phyloP scores from a whole-genome alignment of 2,113 vertebrate genomes.

The Struthio camelus region DNA sequence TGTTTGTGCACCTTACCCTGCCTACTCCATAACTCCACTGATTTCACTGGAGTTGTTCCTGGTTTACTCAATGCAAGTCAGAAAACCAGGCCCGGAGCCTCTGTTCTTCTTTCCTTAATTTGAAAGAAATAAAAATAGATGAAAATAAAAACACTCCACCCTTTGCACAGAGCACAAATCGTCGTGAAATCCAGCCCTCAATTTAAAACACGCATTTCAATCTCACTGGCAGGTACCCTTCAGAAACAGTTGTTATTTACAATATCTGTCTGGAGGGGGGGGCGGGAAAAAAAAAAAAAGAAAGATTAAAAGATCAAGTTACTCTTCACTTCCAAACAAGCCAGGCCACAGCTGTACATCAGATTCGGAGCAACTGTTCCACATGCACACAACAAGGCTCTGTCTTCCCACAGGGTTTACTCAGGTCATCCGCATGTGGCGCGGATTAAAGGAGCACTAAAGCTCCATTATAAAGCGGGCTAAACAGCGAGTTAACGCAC shows the following conservation, averaged over 20 bases:
- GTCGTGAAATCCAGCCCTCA: background rate
- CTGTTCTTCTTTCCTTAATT: background rate
- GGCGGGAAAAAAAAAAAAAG: background rate
- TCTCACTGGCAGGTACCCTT: conserved; percentile 54
- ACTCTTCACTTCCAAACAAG: conserved; percentile 78
- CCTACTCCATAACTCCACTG: background rate
- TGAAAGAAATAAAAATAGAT: background rate
- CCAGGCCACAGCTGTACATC: conserved; percentile 86
- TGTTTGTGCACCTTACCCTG: background rate
- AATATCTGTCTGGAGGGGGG: conserved; percentile 31
- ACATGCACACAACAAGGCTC: conserved; percentile 82
- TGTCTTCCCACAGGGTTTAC: conserved; percentile 81
- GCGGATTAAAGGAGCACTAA: conserved; percentile 74
- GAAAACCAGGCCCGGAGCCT: background rate
- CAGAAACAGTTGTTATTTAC: conserved; percentile 76
- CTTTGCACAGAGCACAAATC: background rate
- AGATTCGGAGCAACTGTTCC: conserved; percentile 87
- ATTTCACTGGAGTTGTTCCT: background rate
- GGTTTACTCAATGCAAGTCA: background rate
- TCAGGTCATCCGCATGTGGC: conserved; percentile 75
- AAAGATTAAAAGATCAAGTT: conserved; percentile 84
- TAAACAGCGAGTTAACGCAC: background rate
- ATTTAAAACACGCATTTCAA: background rate
- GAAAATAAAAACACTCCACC: background rate
- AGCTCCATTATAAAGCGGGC: conserved; percentile 46